A percentile compares a stretch with the other conserved stretches of the same genome.
These are phyloP conservation scores for Caenorhabditis remanei DNA, from an alignment of 1,140 invertebrate genomes.

Conservation along the genomic window DNA sequence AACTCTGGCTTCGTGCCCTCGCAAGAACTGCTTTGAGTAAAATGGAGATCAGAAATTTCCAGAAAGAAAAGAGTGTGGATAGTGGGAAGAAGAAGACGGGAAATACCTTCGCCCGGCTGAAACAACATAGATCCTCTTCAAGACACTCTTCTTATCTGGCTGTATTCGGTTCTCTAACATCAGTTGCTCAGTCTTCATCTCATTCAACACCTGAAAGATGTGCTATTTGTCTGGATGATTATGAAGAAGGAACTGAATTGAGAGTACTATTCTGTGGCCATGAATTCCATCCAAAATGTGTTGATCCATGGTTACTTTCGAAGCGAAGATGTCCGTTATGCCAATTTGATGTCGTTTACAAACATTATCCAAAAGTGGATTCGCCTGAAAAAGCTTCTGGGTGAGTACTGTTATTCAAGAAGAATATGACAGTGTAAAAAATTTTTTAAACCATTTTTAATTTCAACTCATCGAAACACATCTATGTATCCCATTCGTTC, in stretches of 20 bases:
- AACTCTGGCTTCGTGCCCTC: slow-evolving; percentile 61
- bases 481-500: not conserved
- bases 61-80: slow-evolving; percentile 36
- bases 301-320: slow-evolving; percentile 66
- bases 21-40: slow-evolving; percentile 61
- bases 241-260: slow-evolving; percentile 69
- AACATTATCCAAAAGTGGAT: slow-evolving; percentile 63
- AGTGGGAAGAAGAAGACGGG: slow-evolving; percentile 25
- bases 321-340: slow-evolving; percentile 79
- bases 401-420: slow-evolving; percentile 8
- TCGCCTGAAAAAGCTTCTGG: slow-evolving; percentile 2
- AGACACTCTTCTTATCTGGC: slow-evolving; percentile 41
- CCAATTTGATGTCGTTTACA: slow-evolving; percentile 67
- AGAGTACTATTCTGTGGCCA: slow-evolving; percentile 72
- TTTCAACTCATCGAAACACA: no score
- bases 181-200: slow-evolving; percentile 57
- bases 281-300: slow-evolving; percentile 69
- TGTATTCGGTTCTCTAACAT: slow-evolving; percentile 60
- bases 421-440: not conserved
- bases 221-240: slow-evolving; percentile 66
- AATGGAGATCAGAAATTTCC: slow-evolving; percentile 65
- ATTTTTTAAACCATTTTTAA: not conserved
- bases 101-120: slow-evolving; percentile 55
- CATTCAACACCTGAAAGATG: slow-evolving; percentile 61
- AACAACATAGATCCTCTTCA: slow-evolving; percentile 8